A percentile compares a stretch with the other conserved stretches of the same genome.
phyloP scores from a whole-genome alignment of 2,888 invertebrate genomes.

The Cheilosia variabilis region DNA sequence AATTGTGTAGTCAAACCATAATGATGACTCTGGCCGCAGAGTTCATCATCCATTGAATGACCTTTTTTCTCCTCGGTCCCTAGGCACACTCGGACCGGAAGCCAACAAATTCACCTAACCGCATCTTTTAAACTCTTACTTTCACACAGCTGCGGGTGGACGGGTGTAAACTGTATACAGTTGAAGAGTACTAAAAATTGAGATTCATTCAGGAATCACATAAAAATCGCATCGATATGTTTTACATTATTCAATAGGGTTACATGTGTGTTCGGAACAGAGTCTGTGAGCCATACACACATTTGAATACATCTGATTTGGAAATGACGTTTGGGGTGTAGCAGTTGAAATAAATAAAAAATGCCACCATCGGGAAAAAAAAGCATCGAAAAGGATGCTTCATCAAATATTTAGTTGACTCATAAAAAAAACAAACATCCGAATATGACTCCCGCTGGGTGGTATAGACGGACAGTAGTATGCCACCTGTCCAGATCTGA shows the following conservation, averaged over 20 bases:
- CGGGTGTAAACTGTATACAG: background rate
- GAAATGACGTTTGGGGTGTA: slow-evolving; percentile 76
- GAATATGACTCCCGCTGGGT: slow-evolving; percentile 46
- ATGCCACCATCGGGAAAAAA: slow-evolving; percentile 24
- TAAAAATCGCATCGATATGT: slow-evolving; percentile 77
- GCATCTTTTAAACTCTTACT: slow-evolving; percentile 65
- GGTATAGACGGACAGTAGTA: slow-evolving; percentile 34
- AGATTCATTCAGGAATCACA: slow-evolving; percentile 75
- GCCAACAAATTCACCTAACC: slow-evolving; percentile 44
- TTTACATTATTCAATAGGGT: slow-evolving; percentile 77
- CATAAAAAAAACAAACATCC: slow-evolving; percentile 75
- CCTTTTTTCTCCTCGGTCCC: slow-evolving; percentile 24
- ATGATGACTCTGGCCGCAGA: slow-evolving; percentile 40
- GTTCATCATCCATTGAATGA: slow-evolving; percentile 36
- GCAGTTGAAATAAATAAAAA: slow-evolving; percentile 78
- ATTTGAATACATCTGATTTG: slow-evolving; percentile 70
- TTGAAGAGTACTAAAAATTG: slow-evolving; percentile 73
- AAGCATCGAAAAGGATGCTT: slow-evolving; percentile 82
- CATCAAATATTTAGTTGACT: slow-evolving; percentile 82
- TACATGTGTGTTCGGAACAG: slow-evolving; percentile 59
- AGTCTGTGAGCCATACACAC: slow-evolving; percentile 37
- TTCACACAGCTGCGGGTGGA: slow-evolving; percentile 9
- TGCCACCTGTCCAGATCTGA: slow-evolving; percentile 47
- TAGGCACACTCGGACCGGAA: slow-evolving; percentile 20
- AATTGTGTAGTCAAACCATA: slow-evolving; percentile 44